Base-by-base conservation (phyloP, 2,797 vertebrate genomes). In the Liparis tanakae region DNA sequence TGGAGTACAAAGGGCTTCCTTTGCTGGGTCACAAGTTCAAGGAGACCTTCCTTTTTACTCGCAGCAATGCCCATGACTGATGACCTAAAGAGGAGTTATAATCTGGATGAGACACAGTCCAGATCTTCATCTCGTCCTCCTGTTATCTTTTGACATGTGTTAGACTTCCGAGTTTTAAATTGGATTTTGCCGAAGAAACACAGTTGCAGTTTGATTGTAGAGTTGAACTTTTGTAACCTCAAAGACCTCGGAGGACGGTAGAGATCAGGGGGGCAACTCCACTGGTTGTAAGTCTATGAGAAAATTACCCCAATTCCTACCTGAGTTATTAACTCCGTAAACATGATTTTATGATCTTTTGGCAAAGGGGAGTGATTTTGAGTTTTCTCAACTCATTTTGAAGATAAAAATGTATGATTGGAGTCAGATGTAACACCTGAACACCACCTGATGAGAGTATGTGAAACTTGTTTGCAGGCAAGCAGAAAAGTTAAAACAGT, bases 101-200 rank as follows among this genome's bases (percentile, higher is more conserved):
- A 71, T 63, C 58, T 56, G 79, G n/a, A 67, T 74, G 58, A 85
- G 76, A 90, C 71, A 56, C 33, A 80, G 76, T 78, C 81, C 84
- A 87, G 82, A 75, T 71, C 81, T 76, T 78, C 75, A 63, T 80
- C 70, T 81, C 1, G 0, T 25, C 59, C 14, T 63, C 8, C 46
- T 18, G 37, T 65, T 78, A 43, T 84, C 46, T 48, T 59, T 54
- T 53, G 10, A 48, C 69, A 30, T 17, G 10, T 15, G 8, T 72
- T 41, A 4, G 44, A 68, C 50, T 34, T 61, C 30, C 20, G 39
- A 48, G 46, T 46, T 54, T 53, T 66, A 34, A 75, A 72, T 66
- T 34, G 36, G 50, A 76, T 73, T 74, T 44, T 75, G 25, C 67
- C 13, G 20, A 10, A 67, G 39, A 59, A 39, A 54, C 70, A 72